Percentiles rank a stretch among this genome's conserved stretches.
Evolutionary conservation across 2,797 vertebrate species (phyloP).

Genomic region (Spheniscus humboldti): DNA sequence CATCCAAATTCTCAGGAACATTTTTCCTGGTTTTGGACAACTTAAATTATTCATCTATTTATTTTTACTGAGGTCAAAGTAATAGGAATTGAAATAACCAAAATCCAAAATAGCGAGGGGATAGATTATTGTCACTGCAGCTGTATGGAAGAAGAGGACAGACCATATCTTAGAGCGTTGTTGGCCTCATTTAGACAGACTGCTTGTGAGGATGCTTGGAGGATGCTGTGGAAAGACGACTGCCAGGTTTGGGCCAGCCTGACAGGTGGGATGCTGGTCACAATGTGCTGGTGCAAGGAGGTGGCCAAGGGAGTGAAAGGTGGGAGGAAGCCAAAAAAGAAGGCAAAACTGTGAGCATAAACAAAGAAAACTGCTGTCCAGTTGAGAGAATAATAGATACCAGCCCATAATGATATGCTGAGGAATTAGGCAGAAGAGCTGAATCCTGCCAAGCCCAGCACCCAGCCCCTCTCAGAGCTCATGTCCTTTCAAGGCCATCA

Average conservation of each 20-base stretch:
- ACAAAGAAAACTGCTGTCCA: not conserved
- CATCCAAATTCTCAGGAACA: not conserved
- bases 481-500: not conserved
- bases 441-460: not conserved
- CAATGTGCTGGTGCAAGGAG: not conserved
- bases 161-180: not conserved
- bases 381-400: not conserved
- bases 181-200: not conserved
- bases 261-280: rapidly evolving
- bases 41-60: not conserved
- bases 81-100: not conserved
- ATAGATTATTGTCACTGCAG: not conserved
- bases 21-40: not conserved
- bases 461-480: not conserved
- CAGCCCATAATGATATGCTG: not conserved
- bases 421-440: not conserved
- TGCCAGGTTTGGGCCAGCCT: not conserved
- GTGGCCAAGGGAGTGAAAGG: not conserved
- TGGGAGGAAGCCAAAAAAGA: not conserved
- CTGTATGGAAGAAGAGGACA: not conserved
- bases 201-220: not conserved
- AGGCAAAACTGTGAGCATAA: not conserved
- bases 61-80: not conserved
- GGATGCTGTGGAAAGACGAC: not conserved
- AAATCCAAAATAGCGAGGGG: not conserved